These are phyloP conservation scores for Cloeon dipterum DNA, from an alignment of 2,888 invertebrate species.

Conservation along the genomic window DNA sequence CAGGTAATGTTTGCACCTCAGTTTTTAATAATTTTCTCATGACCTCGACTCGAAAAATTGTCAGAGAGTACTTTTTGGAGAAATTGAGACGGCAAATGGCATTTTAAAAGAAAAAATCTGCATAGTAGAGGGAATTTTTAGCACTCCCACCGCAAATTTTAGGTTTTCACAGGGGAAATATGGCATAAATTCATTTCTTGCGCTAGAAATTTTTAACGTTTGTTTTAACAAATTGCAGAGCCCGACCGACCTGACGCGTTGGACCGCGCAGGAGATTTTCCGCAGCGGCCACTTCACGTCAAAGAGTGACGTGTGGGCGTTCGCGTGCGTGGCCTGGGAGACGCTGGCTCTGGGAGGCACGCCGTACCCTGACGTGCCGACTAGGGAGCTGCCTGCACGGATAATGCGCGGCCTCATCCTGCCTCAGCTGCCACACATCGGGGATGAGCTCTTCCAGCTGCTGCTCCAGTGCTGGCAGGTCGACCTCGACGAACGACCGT, in stretches of 20 bases:
- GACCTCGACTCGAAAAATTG: too few species aligned
- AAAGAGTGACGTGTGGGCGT: conserved; percentile 65
- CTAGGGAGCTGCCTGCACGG: conserved; percentile 39
- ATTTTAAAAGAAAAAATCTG: too few species aligned
- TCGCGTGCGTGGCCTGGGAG: conserved; percentile 65
- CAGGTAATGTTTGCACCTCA: too few species aligned
- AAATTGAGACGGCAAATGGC: too few species aligned
- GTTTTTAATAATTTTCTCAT: too few species aligned
- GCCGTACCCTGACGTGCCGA: conserved; percentile 43
- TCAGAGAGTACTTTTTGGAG: too few species aligned
- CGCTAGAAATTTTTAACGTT: too few species aligned
- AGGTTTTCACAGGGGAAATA: too few species aligned
- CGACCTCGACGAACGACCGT: conserved; percentile 56
- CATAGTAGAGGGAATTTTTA: too few species aligned
- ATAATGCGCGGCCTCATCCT: conserved; percentile 46
- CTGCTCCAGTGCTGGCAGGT: conserved; percentile 68
- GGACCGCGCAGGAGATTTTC: conserved; percentile 59
- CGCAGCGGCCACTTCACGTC: conserved; percentile 36
- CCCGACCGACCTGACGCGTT: conserved; percentile 38
- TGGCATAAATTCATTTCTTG: too few species aligned
- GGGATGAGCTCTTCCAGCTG: conserved; percentile 57
- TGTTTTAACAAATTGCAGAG: conserved; percentile 19
- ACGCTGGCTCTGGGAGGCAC: conserved; percentile 57
- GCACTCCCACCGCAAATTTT: too few species aligned
- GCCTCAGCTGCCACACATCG: conserved; percentile 47